Evolutionary conservation across 92 coral and sea anemone genomes (phyloP), one percentile per base, ranked within the genome.

Genomic region (Isaurus tuberculatus): DNA sequence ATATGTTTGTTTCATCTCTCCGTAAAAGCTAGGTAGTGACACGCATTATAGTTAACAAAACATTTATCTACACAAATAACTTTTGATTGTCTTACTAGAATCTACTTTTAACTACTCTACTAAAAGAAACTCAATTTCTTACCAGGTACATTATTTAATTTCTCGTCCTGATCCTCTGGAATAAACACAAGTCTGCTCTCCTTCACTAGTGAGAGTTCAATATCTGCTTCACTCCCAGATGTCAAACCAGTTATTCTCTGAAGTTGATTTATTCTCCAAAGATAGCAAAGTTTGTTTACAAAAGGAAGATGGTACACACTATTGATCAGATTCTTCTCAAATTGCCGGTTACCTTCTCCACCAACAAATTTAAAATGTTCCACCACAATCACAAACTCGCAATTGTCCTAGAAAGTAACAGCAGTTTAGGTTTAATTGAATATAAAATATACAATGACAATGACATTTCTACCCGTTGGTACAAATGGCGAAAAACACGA

Each of bases 271-370:
- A 23, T 1, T 40, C 84, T 65, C 86, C 89, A 79, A 0, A 85
- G 83, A 4, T 65, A 69, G 13, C 25, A 17, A 5, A 89, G 19
- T 79, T 79, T 80, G 11, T 58, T 55, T 22, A 22, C 42, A 22
- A 89, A 22, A 8, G 89, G 84, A 15, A 87, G 17, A 40, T 73
- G 65, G 4, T 51, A 27, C 7, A 70, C 49, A 23, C 89, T 63
- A 43, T 85, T 70, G 15, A 40, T 23, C 25, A 89, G 19, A 19
- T 89, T 33, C 6, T 72, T 65, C 4, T 85, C 89, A 79, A 89
- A 89, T 27, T 80, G 92, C 1, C 78, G 65, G 86, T 89, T 85
- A 1, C 92, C 92, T 16, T 80, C 92, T 7, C 79, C 92, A 19
- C 92, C 92, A 28, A 72, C 89, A 80, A 72, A 89, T 53, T 72